Conservation (phyloP, 2,113 vertebrate species). For the Machaerirhynchus nigripectus region DNA sequence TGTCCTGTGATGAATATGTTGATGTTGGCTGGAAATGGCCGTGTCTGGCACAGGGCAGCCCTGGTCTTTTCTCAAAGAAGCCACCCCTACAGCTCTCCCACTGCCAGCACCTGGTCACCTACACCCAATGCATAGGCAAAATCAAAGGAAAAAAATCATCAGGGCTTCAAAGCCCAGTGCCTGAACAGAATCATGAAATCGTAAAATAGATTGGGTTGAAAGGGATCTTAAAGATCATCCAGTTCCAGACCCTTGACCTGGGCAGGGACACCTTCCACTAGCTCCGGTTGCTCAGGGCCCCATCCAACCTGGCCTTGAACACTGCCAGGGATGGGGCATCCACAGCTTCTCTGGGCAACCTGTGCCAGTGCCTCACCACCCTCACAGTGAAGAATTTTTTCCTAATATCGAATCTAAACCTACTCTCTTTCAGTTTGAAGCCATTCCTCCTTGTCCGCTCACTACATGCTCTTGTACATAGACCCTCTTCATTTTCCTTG, state of each 20-base stretch:
- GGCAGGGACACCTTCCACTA: not conserved
- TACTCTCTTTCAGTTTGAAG: not conserved
- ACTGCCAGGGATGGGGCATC: not conserved
- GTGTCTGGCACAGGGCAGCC: not conserved
- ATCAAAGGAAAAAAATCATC: not conserved
- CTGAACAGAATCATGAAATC: not conserved
- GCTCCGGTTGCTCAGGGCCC: not conserved
- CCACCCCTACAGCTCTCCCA: not conserved
- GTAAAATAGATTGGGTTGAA: not conserved
- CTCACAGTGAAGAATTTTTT: not conserved
- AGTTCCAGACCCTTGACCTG: not conserved
- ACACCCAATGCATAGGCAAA: not conserved
- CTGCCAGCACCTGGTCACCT: too few relatives aligned
- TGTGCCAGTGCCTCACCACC: not conserved
- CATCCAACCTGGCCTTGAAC: not conserved
- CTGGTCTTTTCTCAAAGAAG: not conserved
- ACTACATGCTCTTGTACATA: not conserved
- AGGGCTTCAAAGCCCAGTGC: not conserved
- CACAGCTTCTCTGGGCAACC: not conserved
- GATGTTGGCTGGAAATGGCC: not conserved
- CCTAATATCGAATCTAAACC: not conserved
- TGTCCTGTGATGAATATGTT: not conserved
- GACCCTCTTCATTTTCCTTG: not conserved
- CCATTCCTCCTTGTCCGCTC: not conserved
- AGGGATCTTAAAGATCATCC: not conserved